These are phyloP conservation scores for Dicaeum eximium DNA, from an alignment of 2,113 vertebrate genomes.

Conservation along the genomic window DNA sequence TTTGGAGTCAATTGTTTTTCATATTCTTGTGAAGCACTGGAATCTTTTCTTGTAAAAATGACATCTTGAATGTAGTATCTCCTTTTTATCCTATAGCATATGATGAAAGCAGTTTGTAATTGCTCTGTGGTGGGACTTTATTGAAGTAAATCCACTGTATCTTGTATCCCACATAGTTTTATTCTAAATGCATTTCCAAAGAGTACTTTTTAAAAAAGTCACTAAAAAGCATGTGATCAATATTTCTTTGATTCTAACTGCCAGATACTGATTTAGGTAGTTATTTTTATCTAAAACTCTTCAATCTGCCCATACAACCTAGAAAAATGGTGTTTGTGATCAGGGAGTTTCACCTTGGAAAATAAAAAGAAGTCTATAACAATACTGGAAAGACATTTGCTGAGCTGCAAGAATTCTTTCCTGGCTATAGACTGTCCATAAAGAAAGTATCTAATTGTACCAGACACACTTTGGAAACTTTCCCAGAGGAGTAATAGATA, in stretches of 20 bases:
- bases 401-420: conserved; percentile 57
- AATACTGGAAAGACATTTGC: conserved; percentile 39
- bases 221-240: conserved; percentile 43
- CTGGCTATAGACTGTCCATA: conserved; percentile 39
- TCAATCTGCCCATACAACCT: neutral
- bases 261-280: neutral
- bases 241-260: conserved; percentile 25
- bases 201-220: neutral
- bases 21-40: neutral
- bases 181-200: conserved; percentile 8
- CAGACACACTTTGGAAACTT: conserved; percentile 71
- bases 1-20: neutral
- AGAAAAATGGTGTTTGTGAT: conserved; percentile 8
- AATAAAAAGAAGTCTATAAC: neutral
- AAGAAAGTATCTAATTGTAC: conserved; percentile 71
- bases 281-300: conserved; percentile 51
- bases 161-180: neutral
- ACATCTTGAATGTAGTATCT: neutral
- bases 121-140: neutral
- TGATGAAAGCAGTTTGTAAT: neutral
- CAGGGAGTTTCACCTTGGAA: conserved; percentile 47
- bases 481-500: conserved; percentile 77
- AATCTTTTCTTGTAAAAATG: neutral
- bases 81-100: neutral
- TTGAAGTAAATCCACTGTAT: neutral